Conservation (phyloP, 2,113 vertebrate genomes). For the Galbula dea region DNA sequence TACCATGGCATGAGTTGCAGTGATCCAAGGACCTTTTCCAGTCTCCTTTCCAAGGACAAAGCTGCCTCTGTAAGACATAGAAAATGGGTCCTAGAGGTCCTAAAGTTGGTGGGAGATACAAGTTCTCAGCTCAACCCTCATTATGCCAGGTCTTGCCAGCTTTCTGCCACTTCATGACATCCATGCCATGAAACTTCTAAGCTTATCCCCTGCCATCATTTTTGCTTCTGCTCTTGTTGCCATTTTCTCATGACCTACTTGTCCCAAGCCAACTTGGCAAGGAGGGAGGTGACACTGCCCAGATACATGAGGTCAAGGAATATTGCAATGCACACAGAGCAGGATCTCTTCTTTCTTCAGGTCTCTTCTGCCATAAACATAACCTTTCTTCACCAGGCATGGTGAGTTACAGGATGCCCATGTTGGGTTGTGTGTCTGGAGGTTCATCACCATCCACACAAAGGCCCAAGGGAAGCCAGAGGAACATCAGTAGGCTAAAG, state of each 20-base stretch:
- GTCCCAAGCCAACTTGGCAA: rapidly evolving
- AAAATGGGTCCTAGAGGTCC: background rate
- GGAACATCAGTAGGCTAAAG: background rate
- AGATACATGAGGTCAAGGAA: background rate
- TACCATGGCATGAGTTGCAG: background rate
- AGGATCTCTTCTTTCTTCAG: background rate
- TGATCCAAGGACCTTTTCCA: background rate
- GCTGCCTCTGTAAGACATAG: background rate
- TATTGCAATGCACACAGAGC: background rate
- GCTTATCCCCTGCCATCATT: no score
- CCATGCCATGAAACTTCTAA: background rate
- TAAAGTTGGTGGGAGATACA: background rate
- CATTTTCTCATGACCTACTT: background rate
- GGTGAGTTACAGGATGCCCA: background rate
- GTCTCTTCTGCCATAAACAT: background rate
- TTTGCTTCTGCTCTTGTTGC: background rate
- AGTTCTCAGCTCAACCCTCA: background rate
- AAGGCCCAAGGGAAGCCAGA: background rate
- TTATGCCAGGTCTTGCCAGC: rapidly evolving
- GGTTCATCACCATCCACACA: background rate
- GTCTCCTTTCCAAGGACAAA: background rate
- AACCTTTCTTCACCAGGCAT: background rate
- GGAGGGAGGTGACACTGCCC: background rate
- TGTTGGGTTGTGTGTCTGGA: no score
- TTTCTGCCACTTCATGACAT: background rate